These are phyloP conservation scores for Trematocara zebra DNA, from an alignment of 2,113 vertebrate genomes.

Conservation along the genomic window DNA sequence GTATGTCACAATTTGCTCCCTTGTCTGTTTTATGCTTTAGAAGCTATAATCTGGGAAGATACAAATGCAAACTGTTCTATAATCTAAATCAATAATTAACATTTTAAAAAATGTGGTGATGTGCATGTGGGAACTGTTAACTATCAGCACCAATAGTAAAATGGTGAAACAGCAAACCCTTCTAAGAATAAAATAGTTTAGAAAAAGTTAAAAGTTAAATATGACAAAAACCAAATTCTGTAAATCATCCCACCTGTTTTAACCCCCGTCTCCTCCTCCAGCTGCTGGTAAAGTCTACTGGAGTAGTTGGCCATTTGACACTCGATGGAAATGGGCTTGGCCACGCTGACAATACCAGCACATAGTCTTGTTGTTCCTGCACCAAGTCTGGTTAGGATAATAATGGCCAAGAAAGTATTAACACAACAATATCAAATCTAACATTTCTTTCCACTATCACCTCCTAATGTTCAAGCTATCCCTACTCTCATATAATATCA, in stretches of 20 bases:
- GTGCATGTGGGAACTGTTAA: background rate
- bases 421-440: background rate
- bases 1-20: background rate
- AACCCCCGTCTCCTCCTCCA: slow-evolving; percentile 88
- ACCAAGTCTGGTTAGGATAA: slow-evolving; percentile 77
- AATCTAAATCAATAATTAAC: background rate
- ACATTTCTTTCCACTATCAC: background rate
- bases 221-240: background rate
- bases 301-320: slow-evolving; percentile 94
- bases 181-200: background rate
- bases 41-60: background rate
- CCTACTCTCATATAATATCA: background rate
- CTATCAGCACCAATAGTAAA: background rate
- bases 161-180: background rate
- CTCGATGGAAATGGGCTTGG: slow-evolving; percentile 83
- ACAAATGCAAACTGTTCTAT: background rate
- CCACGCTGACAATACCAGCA: slow-evolving; percentile 89
- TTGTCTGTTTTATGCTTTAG: background rate
- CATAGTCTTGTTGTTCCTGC: slow-evolving; percentile 91
- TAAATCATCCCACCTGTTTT: slow-evolving; percentile 79
- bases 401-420: background rate
- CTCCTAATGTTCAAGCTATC: background rate
- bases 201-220: background rate
- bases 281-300: slow-evolving; percentile 83
- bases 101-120: background rate